Conservation (phyloP, 23 tunicate species). For the Diplosoma virens region DNA sequence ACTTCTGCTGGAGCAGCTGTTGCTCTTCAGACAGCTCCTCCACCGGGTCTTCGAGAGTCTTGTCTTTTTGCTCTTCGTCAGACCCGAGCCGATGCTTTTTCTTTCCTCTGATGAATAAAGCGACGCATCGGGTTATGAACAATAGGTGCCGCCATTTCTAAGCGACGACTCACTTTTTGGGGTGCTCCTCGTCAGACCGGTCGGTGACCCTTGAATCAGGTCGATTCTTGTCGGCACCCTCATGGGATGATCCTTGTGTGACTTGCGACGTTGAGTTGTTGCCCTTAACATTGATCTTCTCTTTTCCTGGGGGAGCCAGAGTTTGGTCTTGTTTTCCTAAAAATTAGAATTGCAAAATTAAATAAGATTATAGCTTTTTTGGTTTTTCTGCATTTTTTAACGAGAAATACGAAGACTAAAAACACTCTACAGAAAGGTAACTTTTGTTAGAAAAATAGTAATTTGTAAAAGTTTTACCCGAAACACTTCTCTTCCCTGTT, state of each 20-base stretch:
- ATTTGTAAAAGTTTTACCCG: slow-evolving; percentile 36
- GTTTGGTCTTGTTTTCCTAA: slow-evolving; percentile 46
- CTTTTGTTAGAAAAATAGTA: no score
- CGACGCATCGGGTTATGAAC: background rate
- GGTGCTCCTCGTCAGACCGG: slow-evolving; percentile 66
- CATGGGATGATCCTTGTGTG: slow-evolving; percentile 63
- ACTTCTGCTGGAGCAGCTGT: slow-evolving; percentile 46
- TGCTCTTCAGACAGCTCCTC: slow-evolving; percentile 63
- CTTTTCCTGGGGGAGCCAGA: slow-evolving; percentile 11
- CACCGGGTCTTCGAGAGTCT: slow-evolving; percentile 50
- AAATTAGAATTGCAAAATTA: background rate
- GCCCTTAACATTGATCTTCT: slow-evolving; percentile 42
- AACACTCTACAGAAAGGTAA: no score
- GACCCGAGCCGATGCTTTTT: slow-evolving; percentile 59
- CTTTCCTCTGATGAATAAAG: slow-evolving; percentile 11
- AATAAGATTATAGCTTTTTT: no score
- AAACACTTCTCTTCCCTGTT: slow-evolving; percentile 80
- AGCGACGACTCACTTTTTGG: slow-evolving; percentile 50
- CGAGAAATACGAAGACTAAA: no score
- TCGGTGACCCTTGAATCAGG: slow-evolving; percentile 88
- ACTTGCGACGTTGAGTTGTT: slow-evolving; percentile 40
- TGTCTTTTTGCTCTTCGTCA: slow-evolving; percentile 71
- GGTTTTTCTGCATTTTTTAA: no score
- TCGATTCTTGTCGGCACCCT: slow-evolving; percentile 35
- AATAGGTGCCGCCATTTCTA: background rate